Evolutionary conservation across 2,888 invertebrate genomes (phyloP), one percentile per base, ranked within the genome.

Genomic region (Ptychoptera albimana): DNA sequence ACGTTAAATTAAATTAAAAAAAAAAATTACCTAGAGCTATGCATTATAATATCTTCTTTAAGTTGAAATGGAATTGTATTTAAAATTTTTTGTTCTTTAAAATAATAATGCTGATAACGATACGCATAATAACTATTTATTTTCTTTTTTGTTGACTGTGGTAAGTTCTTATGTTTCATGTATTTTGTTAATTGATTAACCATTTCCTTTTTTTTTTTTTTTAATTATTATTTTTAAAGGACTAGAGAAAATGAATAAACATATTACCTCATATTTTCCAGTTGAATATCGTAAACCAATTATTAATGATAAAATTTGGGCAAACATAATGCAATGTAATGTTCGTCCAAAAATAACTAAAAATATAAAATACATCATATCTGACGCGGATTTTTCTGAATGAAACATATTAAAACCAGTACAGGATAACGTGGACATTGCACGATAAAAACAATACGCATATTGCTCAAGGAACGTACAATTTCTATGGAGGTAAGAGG

Each of bases 41-140:
- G 23, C 23, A 23, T 23, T 23, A 23, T 23, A 23, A 23, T 23
- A 23, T 23, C 23, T 23, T 23, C 23, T 23, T 23, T 23, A 7
- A 23, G 34, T 42, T 44, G 42, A 63, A 74, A 72, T 32, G 77
- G 74, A 9, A 77, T 60, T 4, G 71, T 70, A 2, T 61, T 53
- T 9, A 72, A 57, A 39, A 74, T 72, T 34, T 66, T 64, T 7
- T 66, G 64, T 51, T 77, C 76, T 51, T 70, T 67, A 55, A 73
- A 77, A 53, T 72, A 77, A 44, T 64, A 63, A 49, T 70, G 70
- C 52, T 72, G 72, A 53, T 70, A 77, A 46, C 68, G 66, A 55
- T 74, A 73, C 47, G 71, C 68, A 54, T 75, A 77, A 55, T 73
- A 76, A 2, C 62, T 61, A 9, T 69, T 57, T n/a, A 77, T 64